Conservation (phyloP, 1,140 invertebrate species). For the Euwallacea similis region DNA sequence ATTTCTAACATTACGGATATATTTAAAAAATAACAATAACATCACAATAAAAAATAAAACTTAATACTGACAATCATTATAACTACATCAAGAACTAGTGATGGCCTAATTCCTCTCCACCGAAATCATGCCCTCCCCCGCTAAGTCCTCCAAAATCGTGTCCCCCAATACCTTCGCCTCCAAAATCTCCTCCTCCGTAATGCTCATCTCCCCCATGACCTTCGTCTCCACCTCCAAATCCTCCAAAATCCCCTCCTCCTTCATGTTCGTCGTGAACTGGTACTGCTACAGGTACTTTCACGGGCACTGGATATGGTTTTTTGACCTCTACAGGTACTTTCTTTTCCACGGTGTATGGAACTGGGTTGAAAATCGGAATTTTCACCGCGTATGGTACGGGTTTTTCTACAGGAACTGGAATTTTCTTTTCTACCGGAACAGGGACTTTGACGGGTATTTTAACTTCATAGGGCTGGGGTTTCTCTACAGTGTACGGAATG, state of each 20-base stretch:
- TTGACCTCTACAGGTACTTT: conserved; percentile 65
- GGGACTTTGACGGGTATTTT: conserved; percentile 62
- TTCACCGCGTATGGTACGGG: conserved; percentile 66
- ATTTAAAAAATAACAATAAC: conserved; percentile 45
- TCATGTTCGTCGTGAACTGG: conserved; percentile 57
- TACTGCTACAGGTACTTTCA: conserved; percentile 67
- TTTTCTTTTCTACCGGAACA: conserved; percentile 60
- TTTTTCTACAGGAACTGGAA: conserved; percentile 65
- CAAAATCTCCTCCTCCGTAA: conserved; percentile 37
- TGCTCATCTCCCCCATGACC: conserved; percentile 27
- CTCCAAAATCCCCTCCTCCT: conserved; percentile 42
- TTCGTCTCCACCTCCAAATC: conserved; percentile 36
- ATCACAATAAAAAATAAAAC: conserved; percentile 37
- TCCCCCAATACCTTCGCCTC: conserved; percentile 33
- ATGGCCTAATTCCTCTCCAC: conserved; percentile 47
- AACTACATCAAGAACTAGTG: conserved; percentile 41
- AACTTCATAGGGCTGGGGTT: conserved; percentile 63
- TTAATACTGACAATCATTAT: conserved; percentile 55
- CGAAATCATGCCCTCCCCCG: conserved; percentile 39
- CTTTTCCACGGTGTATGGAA: conserved; percentile 66
- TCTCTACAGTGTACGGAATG: conserved; percentile 64
- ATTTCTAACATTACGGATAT: too few relatives aligned
- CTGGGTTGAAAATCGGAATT: conserved; percentile 64
- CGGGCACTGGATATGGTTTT: conserved; percentile 62
- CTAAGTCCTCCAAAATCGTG: conserved; percentile 37